Percentiles rank a stretch among this genome's conserved stretches.
phyloP scores from a whole-genome alignment of 2,888 invertebrate species.

The Watsonalla cultraria region DNA sequence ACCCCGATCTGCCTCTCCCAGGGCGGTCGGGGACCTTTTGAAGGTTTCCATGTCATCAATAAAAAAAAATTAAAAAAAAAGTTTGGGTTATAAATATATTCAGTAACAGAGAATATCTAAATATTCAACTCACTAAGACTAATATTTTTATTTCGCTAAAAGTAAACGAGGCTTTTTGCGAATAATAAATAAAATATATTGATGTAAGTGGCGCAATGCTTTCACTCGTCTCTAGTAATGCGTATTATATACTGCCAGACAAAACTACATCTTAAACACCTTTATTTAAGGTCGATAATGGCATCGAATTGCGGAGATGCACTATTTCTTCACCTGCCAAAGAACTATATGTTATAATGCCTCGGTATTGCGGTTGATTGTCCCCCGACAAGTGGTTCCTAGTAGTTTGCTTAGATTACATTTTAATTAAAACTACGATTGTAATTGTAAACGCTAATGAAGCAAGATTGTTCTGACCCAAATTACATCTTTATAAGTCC shows the following conservation, averaged over 20 bases:
- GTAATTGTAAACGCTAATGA: too few species aligned
- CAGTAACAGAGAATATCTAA: too few species aligned
- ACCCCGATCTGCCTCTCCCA: too few species aligned
- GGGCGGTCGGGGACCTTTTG: too few species aligned
- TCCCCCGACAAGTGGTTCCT: constrained; percentile 6
- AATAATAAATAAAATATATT: not conserved
- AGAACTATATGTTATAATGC: constrained; percentile 8
- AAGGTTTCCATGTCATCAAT: too few species aligned
- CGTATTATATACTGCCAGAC: not conserved
- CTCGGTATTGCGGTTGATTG: constrained; percentile 7
- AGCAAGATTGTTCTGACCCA: too few species aligned
- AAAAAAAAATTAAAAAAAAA: too few species aligned
- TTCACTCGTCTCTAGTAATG: not conserved
- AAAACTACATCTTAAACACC: not conserved
- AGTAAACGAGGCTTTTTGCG: not conserved
- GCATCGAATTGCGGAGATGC: not conserved
- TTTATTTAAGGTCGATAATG: not conserved
- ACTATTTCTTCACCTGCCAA: constrained; percentile 8
- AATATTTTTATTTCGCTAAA: not conserved
- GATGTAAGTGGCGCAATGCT: not conserved
- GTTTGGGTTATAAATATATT: too few species aligned
- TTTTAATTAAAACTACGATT: constrained; percentile 5
- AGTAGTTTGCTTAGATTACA: not conserved
- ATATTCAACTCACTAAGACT: not conserved
- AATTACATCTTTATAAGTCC: too few species aligned